phyloP scores from a whole-genome alignment of 2,888 invertebrate species.

The Nemotelus nigrinus region DNA sequence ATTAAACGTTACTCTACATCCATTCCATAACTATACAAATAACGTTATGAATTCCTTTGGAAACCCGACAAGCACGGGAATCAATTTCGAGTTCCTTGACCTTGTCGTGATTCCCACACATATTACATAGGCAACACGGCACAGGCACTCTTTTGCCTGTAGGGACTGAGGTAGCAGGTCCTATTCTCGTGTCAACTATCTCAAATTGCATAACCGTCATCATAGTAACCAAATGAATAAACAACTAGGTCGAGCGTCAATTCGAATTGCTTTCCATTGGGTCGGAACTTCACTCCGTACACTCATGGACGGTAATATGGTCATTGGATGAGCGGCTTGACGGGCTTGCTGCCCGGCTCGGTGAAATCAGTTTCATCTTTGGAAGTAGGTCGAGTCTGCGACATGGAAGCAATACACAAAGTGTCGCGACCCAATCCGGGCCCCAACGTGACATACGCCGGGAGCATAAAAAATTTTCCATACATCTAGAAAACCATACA shows the following conservation, averaged over 20 bases:
- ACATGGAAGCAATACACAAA: neutral
- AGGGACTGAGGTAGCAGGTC: neutral
- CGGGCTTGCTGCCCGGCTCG: no score
- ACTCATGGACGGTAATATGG: no score
- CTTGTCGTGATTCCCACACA: conserved; percentile 24
- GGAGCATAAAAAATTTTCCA: no score
- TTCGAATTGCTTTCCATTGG: conserved; percentile 11
- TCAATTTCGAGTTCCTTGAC: conserved; percentile 36
- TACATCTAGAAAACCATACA: no score
- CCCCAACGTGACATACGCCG: no score
- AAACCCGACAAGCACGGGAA: neutral
- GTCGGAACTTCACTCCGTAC: neutral
- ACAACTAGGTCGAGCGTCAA: conserved; percentile 36
- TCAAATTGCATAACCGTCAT: conserved; percentile 37
- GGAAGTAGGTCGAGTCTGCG: neutral
- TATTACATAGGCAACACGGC: neutral
- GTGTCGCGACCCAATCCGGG: no score
- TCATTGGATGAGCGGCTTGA: no score
- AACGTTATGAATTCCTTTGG: no score
- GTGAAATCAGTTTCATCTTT: no score
- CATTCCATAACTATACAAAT: no score
- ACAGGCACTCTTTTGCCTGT: neutral
- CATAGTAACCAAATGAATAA: conserved; percentile 39
- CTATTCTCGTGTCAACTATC: conserved; percentile 9
- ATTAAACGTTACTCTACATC: no score